Evolutionary conservation across 2,888 invertebrate genomes (phyloP), one percentile per base, ranked within the genome.

Genomic region (Ectobius pallidus): DNA sequence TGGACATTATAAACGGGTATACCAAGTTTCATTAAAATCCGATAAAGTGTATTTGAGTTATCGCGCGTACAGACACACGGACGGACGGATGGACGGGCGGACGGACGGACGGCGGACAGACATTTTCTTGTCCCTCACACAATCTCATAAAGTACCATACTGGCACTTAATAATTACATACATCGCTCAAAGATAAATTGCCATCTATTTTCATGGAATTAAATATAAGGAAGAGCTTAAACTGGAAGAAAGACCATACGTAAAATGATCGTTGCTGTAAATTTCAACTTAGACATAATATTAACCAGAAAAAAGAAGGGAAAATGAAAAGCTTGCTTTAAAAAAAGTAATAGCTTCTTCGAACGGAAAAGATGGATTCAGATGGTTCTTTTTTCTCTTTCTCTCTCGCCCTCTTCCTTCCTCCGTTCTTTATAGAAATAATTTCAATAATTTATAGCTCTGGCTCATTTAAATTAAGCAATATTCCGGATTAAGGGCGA

Each of bases 381-480:
- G 70, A 73, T 73, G 67, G 73, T 62, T 16, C 46, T 27, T 27
- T 46, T 18, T 20, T 71, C 39, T 25, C 49, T 62, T 32, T 44
- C 34, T 62, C 25, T 32, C 27, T 55, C 44, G 25, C 22, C 44
- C n/a, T 44, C 32, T 30, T 62, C 30, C 42, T 46, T 34, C 25
- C 71, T 46, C 52, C 63, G 14, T 62, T 30, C 65, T 62, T 69
- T 39, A 61, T 70, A 52, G 73, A 72, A 75, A 75, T 76, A 74
- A 76, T 75, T 74, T 75, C 75, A 74, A 76, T 76, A 76, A 75
- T 75, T 76, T 76, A 76, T 75, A 75, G 71, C 73, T 73, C 70
- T 58, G 65, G 72, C 73, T 75, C 76, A 75, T 76, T 76, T 76
- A 76, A 75, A 76, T 76, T 76, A 76, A 75, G 75, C 75, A 76